phyloP scores from a whole-genome alignment of 2,113 vertebrate species.

The Hemichromis elongatus region DNA sequence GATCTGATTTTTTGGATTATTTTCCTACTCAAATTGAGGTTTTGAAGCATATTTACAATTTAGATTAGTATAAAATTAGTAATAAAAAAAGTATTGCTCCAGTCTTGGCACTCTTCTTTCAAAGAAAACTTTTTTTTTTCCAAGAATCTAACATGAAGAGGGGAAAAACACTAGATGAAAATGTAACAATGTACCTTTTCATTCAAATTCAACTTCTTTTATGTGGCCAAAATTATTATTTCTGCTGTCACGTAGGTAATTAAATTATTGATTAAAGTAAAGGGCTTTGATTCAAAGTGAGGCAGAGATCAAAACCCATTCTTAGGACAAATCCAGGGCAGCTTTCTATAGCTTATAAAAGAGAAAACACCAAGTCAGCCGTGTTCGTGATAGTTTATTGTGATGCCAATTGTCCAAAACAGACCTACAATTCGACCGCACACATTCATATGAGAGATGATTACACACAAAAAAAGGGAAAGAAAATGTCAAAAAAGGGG shows the following conservation, averaged over 20 bases:
- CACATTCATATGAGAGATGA: background rate
- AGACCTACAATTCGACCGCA: background rate
- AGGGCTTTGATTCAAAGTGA: slow-evolving; percentile 25
- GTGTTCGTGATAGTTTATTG: background rate
- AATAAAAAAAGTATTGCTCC: background rate
- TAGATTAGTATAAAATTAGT: background rate
- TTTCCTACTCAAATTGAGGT: background rate
- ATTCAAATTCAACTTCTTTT: background rate
- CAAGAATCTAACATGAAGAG: background rate
- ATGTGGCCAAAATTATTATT: slow-evolving; percentile 4
- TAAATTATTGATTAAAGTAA: slow-evolving; percentile 16
- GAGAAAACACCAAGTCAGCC: background rate
- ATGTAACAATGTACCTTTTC: background rate
- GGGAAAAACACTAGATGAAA: background rate
- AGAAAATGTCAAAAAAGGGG: slow-evolving; percentile 1
- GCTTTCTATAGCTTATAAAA: background rate
- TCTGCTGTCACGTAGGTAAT: background rate
- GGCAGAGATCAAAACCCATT: slow-evolving; percentile 15
- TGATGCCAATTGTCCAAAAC: background rate
- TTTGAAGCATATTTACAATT: background rate
- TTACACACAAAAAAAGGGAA: background rate
- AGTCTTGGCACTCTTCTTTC: background rate
- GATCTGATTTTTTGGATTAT: background rate
- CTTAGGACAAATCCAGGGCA: slow-evolving; percentile 6
- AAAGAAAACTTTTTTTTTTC: background rate